These are phyloP conservation scores for Aproaerema taeniolella DNA, from an alignment of 2,888 invertebrate genomes.

Conservation along the genomic window DNA sequence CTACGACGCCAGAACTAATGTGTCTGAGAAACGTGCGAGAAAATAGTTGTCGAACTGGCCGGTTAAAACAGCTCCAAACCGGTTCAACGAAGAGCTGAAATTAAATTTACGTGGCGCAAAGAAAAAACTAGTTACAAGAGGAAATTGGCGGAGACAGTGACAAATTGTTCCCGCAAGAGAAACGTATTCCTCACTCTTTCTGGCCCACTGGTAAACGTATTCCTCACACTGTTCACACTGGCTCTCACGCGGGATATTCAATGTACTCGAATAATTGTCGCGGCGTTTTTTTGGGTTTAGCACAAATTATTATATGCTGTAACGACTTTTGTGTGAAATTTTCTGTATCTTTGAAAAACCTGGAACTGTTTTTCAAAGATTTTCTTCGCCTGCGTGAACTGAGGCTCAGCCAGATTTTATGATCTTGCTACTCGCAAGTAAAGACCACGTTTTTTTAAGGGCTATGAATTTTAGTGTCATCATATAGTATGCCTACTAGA, in stretches of 20 bases:
- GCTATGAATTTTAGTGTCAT: too few relatives aligned
- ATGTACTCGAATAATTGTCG: slow-evolving; percentile 48
- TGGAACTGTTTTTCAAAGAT: too few relatives aligned
- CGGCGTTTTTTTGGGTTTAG: slow-evolving; percentile 25
- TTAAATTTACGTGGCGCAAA: slow-evolving; percentile 73
- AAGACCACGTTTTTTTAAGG: too few relatives aligned
- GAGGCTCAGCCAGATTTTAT: too few relatives aligned
- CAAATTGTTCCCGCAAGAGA: slow-evolving; percentile 68
- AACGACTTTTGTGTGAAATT: slow-evolving; percentile 17
- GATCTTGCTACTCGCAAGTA: too few relatives aligned
- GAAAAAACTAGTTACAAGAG: slow-evolving; percentile 75
- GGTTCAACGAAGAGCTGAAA: slow-evolving; percentile 66
- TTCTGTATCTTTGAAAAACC: too few relatives aligned
- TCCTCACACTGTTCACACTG: slow-evolving; percentile 30
- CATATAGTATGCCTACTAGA: too few relatives aligned
- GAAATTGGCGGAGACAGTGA: slow-evolving; percentile 75
- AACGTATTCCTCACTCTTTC: slow-evolving; percentile 38
- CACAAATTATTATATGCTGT: slow-evolving; percentile 24
- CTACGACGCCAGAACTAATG: slow-evolving; percentile 19
- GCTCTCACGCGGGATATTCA: slow-evolving; percentile 37
- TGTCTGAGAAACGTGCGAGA: slow-evolving; percentile 13
- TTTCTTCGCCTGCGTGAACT: too few relatives aligned
- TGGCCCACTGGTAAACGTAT: slow-evolving; percentile 32
- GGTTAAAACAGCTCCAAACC: slow-evolving; percentile 50
- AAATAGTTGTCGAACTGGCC: slow-evolving; percentile 26